Conservation (phyloP, 2,888 invertebrate species). For the Polymixis lichenea region DNA sequence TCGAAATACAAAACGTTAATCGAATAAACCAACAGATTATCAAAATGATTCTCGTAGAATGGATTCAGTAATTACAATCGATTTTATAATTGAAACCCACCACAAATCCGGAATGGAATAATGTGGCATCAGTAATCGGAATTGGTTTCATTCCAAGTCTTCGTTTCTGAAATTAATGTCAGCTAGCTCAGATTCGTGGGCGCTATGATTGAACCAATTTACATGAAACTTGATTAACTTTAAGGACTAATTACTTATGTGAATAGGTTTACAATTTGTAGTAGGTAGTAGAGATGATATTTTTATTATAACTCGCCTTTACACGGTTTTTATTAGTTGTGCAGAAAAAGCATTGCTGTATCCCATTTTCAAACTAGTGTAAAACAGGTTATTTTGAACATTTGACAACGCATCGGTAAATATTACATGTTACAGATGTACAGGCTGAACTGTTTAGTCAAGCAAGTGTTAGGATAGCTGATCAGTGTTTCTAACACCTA, state of each 20-base stretch:
- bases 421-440: too few relatives aligned
- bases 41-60: conserved; percentile 31
- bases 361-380: background rate
- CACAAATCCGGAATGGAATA: conserved; percentile 38
- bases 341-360: background rate
- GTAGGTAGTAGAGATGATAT: background rate
- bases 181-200: conserved; percentile 22
- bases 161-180: conserved; percentile 34
- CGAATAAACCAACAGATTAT: conserved; percentile 26
- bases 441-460: too few relatives aligned
- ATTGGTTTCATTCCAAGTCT: conserved; percentile 51
- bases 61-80: conserved; percentile 49
- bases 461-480: background rate
- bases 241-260: conserved; percentile 2
- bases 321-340: background rate
- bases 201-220: conserved; percentile 33
- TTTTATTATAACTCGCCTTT: background rate
- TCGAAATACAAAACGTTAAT: conserved; percentile 41
- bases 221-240: conserved; percentile 40
- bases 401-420: background rate
- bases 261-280: background rate
- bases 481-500: background rate
- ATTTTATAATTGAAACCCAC: conserved; percentile 56
- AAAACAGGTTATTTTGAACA: too few relatives aligned
- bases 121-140: conserved; percentile 42